Percentiles rank a stretch among this genome's conserved stretches.
These are phyloP conservation scores for Halictus quadricinctus DNA, from an alignment of 2,888 invertebrate genomes.

Conservation along the genomic window DNA sequence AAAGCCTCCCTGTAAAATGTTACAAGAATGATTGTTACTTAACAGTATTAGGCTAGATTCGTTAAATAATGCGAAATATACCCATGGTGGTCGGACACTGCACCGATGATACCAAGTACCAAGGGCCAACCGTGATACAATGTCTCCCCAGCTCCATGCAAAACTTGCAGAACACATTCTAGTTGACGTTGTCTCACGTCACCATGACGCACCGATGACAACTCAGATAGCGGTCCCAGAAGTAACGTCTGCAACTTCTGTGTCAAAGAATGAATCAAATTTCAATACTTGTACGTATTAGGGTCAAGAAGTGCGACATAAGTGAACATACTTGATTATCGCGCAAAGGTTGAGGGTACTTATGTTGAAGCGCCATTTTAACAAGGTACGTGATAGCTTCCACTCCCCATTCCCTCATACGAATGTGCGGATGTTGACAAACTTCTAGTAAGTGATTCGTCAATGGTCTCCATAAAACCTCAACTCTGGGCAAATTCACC, in stretches of 20 bases:
- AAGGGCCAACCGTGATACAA: constrained; percentile 97
- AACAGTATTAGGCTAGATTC: neutral
- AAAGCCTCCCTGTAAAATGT: constrained; percentile 89
- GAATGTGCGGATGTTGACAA: constrained; percentile 96
- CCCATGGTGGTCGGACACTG: constrained; percentile 96
- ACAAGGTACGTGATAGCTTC: constrained; percentile 97
- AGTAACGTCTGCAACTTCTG: constrained; percentile 92
- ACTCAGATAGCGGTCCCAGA: constrained; percentile 94
- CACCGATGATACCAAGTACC: constrained; percentile 97
- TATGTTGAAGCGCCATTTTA: constrained; percentile 94
- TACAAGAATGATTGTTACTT: neutral
- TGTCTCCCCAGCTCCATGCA: constrained; percentile 96
- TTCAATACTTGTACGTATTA: neutral
- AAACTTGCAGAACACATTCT: constrained; percentile 95
- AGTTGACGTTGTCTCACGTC: constrained; percentile 97
- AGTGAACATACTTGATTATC: constrained; percentile 89
- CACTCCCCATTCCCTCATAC: constrained; percentile 99
- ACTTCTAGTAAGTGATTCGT: constrained; percentile 98
- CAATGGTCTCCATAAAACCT: constrained; percentile 97
- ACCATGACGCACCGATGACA: constrained; percentile 94
- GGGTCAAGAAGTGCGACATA: neutral
- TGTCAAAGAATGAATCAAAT: neutral
- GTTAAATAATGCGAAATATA: constrained; percentile 77
- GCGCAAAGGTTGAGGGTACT: constrained; percentile 91
- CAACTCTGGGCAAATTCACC: constrained; percentile 96